These are phyloP conservation scores for Nannoperca australis DNA, from an alignment of 2,797 vertebrate species.

Conservation along the genomic window DNA sequence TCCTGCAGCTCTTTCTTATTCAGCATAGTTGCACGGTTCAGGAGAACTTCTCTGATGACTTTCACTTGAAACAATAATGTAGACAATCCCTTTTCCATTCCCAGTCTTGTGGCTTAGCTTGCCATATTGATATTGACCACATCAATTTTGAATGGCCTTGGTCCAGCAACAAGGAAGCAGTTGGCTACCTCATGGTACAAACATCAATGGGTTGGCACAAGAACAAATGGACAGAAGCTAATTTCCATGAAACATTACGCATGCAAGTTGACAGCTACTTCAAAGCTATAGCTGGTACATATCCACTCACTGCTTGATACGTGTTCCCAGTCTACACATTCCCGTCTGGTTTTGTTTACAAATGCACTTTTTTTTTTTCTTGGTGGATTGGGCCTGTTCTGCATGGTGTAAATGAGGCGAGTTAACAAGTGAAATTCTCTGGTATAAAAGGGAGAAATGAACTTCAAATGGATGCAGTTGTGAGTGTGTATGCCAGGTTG, in stretches of 20 bases:
- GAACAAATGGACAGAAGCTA: conserved; percentile 67
- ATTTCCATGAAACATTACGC: conserved; percentile 70
- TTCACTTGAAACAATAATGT: conserved; percentile 11
- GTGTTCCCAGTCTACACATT: conserved; percentile 35
- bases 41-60: background rate
- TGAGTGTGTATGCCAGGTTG: background rate
- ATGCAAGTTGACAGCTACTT: conserved; percentile 69
- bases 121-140: conserved; percentile 56
- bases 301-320: conserved; percentile 35
- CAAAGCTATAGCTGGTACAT: conserved; percentile 57
- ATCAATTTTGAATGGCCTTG: conserved; percentile 61
- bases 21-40: background rate
- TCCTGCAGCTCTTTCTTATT: background rate
- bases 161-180: conserved; percentile 62
- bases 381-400: conserved; percentile 10
- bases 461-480: background rate
- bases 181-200: conserved; percentile 49
- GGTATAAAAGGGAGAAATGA: conserved; percentile 1
- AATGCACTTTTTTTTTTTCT: conserved; percentile 13
- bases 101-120: conserved; percentile 24
- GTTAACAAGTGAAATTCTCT: conserved; percentile 1
- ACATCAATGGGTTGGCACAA: conserved; percentile 68
- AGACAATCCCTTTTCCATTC: conserved; percentile 25
- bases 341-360: conserved; percentile 40
- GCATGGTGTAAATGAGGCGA: conserved; percentile 13